Evolutionary conservation across 2,797 vertebrate genomes (phyloP), one percentile per base, ranked within the genome.

Genomic region (Sebastes trivittatus): DNA sequence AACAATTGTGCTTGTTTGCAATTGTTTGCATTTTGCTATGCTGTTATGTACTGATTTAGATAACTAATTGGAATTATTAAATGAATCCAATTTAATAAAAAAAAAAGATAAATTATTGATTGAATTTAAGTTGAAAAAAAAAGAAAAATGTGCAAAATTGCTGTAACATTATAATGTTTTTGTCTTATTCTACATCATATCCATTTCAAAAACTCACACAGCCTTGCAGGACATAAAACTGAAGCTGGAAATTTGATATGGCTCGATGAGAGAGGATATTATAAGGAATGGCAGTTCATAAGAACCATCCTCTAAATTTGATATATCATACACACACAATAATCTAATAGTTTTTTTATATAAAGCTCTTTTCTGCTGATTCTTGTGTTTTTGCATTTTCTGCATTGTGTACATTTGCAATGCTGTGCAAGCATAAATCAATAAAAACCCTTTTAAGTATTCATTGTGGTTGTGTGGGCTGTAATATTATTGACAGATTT

Each of bases 271-370:
- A 64, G 11, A 65, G 49, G 71, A 80, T 81, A 72, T 85, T 83
- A 87, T 76, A 56, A 77, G n/a, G 60, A 78, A 65, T 87, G 83
- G 80, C 85, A 86, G 58, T 75, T 93, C 75, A 87, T 83, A 85
- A 74, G 30, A 87, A 70, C 73, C 54, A 49, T 74, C 62, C 42
- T 62, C n/a, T 67, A 82, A 83, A 86, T 29, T 34, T 84, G 67
- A 90, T 83, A 78, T 81, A 87, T 87, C 83, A 85, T 58, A 74
- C 63, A 56, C 75, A 78, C 18, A 72, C 58, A 81, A 66, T 82
- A 83, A 77, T 49, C 25, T 78, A 76, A 86, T 78, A 42, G 18
- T 18, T 74, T 78, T 78, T 68, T 77, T 27, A 42, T 85, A 68
- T 42, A 42, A 72, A 60, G 30, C n/a, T 81, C 14, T 72, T 83